These are phyloP conservation scores for Scaptomyza cyrtandrae DNA, from an alignment of 2,888 invertebrate species.

Conservation along the genomic window DNA sequence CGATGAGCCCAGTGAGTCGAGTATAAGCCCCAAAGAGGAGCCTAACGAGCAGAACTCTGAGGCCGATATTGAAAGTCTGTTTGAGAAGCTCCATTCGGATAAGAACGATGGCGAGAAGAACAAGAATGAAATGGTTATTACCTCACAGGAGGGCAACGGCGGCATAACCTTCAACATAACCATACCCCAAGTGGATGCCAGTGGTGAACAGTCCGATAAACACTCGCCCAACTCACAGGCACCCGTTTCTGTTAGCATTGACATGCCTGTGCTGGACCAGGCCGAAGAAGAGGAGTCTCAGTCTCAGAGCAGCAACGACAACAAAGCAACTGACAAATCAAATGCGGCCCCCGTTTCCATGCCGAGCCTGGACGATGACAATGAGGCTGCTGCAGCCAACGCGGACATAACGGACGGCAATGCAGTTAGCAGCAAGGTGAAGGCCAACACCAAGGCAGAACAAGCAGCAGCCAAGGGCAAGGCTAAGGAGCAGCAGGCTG, in stretches of 20 bases:
- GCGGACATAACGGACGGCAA: conserved; percentile 54
- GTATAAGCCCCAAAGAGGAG: conserved; percentile 46
- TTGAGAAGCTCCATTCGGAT: conserved; percentile 85
- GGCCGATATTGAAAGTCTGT: conserved; percentile 85
- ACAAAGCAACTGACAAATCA: conserved; percentile 59
- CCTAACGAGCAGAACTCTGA: conserved; percentile 72
- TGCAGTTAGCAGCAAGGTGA: conserved; percentile 42
- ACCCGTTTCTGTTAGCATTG: conserved; percentile 83
- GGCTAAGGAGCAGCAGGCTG: conserved; percentile 24
- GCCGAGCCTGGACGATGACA: conserved; percentile 85
- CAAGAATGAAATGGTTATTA: conserved; percentile 83
- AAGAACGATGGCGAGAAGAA: conserved; percentile 81
- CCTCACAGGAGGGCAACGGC: conserved; percentile 84
- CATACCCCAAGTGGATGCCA: conserved; percentile 82
- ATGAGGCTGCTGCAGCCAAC: conserved; percentile 72
- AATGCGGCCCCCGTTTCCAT: conserved; percentile 83
- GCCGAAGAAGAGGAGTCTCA: conserved; percentile 82
- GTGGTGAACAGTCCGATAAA: conserved; percentile 69
- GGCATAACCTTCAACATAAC: conserved; percentile 85
- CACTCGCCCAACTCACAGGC: conserved; percentile 66
- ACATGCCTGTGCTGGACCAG: conserved; percentile 84
- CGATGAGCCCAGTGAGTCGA: conserved; percentile 67
- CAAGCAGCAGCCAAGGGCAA: conserved; percentile 51
- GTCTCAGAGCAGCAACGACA: conserved; percentile 66
- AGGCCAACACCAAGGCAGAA: conserved; percentile 36